Conservation (phyloP, 2,888 invertebrate species). For the Drosophila anceps region DNA sequence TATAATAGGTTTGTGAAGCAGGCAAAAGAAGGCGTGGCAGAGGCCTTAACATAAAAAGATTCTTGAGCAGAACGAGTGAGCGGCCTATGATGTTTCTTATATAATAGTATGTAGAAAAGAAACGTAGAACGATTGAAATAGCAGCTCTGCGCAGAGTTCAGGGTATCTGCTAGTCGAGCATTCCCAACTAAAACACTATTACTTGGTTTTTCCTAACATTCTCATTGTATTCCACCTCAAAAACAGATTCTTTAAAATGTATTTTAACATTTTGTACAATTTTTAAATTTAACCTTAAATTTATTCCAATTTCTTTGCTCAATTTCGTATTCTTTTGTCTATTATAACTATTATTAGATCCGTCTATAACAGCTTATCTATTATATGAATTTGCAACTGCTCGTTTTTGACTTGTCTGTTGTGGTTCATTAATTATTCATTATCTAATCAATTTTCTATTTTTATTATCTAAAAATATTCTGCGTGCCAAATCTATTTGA, state of each 20-base stretch:
- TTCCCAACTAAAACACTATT: neutral
- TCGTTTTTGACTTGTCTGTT: neutral
- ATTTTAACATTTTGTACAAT: neutral
- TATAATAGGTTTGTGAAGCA: neutral
- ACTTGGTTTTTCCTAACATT: no score
- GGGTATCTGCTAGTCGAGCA: neutral
- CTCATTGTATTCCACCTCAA: no score
- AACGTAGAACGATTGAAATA: neutral
- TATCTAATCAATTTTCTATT: slow-evolving; percentile 8
- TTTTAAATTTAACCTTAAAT: neutral
- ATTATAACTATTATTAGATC: neutral
- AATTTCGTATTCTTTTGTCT: neutral
- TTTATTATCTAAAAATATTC: slow-evolving; percentile 1
- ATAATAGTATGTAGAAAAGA: no score
- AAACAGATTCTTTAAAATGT: neutral
- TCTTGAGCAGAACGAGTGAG: no score
- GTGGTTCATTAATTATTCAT: neutral
- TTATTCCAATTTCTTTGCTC: neutral
- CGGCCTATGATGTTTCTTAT: no score
- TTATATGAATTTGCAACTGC: no score
- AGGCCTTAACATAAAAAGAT: neutral
- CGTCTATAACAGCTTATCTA: neutral
- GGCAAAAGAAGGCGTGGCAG: neutral
- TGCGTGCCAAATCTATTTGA: neutral
- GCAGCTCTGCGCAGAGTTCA: no score